A percentile compares a stretch with the other conserved stretches of the same genome.
Conservation (phyloP, 2,888 invertebrate genomes). For the Lingula anatina region DNA sequence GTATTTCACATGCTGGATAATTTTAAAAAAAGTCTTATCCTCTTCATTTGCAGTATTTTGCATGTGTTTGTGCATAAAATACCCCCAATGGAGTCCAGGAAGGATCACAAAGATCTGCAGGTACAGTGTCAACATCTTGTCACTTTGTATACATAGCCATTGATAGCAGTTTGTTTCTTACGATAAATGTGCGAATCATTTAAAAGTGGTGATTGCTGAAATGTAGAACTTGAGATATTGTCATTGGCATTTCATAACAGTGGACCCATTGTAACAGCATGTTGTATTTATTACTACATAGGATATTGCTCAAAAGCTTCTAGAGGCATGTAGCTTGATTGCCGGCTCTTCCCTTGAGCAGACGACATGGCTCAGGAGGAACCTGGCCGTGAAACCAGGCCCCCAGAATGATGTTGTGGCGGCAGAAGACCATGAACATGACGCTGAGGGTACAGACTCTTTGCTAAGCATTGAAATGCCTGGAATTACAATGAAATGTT, state of each 20-base stretch:
- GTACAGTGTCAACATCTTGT: conserved; percentile 41
- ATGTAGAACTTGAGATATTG: not conserved
- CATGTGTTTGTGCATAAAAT: conserved; percentile 79
- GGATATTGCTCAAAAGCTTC: conserved; percentile 59
- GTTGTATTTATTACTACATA: conserved; percentile 23
- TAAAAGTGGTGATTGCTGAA: not conserved
- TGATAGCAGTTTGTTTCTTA: not conserved
- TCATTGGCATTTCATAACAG: not conserved
- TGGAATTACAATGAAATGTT: not conserved
- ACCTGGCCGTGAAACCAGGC: conserved; percentile 67
- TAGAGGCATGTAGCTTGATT: conserved; percentile 76
- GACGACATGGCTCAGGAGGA: conserved; percentile 80
- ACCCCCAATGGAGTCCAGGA: conserved; percentile 69
- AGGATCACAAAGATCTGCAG: conserved; percentile 75
- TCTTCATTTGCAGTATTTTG: conserved; percentile 64
- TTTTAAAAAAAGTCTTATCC: too few relatives aligned
- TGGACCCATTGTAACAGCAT: not conserved
- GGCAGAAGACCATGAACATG: conserved; percentile 26
- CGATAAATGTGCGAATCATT: not conserved
- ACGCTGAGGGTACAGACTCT: conserved; percentile 16
- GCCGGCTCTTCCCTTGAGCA: conserved; percentile 88
- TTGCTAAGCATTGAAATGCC: not conserved
- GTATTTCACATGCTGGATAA: too few relatives aligned
- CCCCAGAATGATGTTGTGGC: conserved; percentile 46
- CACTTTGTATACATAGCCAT: not conserved